Evolutionary conservation across 2,113 vertebrate species (phyloP), one percentile per base, ranked within the genome.

Genomic region (Opisthocomus hoazin): DNA sequence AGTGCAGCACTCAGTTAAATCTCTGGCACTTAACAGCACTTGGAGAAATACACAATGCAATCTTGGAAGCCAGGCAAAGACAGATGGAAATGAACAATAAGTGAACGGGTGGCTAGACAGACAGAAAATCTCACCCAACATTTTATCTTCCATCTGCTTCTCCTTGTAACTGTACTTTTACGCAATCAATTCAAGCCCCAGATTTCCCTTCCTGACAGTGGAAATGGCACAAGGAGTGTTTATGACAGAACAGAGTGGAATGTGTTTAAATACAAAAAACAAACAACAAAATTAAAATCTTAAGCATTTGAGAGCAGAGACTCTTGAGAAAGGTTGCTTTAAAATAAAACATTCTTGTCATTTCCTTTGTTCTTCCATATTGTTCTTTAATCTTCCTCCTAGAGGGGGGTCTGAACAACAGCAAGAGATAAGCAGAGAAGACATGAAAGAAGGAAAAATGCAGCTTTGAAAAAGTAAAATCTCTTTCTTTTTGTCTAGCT

Each of bases 71-170:
- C 65, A 89, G 54, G 91, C 53, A 80, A 91, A 91, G 92, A 79
- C 68, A 90, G 84, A 94, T 91, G 90, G 93, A 91, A 85, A 81
- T 2, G 14, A 94, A 92, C 71, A 93, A 86, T 90, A 94, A 91
- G 86, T 54, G 90, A 92, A 87, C 3, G 24, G n/a, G 61, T 87
- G 85, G 76, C 58, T 66, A 85, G 78, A 89, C 43, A 93, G 87
- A 92, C 51, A 93, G 79, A 92, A 91, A 92, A 83, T 84, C 66
- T 90, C 93, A 78, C 84, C 45, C 71, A 89, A 16, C 10, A 15
- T 81, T 96, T 94, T 86, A 69, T 90, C 69, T 76, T 75, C 90
- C 57, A 50, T 76, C 86, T 93, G 76, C n/a, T 90, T 65, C 61
- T 79, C 61, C 54, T 73, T 78, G 23, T 50, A 80, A 70, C 41